phyloP scores from a whole-genome alignment of 1,140 invertebrate genomes.

The Thaumetopoea pityocampa region DNA sequence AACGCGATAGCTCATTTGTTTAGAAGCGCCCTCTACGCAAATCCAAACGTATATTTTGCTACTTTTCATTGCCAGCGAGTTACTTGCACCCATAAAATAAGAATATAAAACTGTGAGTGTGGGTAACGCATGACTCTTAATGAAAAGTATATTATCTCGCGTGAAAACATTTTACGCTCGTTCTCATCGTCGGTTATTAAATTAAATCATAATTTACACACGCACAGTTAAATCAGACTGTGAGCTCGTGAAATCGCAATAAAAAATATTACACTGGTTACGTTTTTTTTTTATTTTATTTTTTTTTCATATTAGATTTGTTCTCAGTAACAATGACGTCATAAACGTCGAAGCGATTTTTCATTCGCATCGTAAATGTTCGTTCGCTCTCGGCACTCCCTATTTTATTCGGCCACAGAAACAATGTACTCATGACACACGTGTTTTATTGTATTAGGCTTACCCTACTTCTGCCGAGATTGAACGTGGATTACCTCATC shows the following conservation, averaged over 20 bases:
- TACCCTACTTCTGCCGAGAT: conserved; percentile 1
- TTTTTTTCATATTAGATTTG: conserved; percentile 52
- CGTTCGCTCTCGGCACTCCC: conserved; percentile 31
- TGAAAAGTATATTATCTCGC: conserved; percentile 65
- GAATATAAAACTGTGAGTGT: conserved; percentile 53
- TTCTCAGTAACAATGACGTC: conserved; percentile 57
- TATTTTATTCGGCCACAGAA: conserved; percentile 40
- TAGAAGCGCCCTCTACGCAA: conserved; percentile 14
- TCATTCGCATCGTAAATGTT: conserved; percentile 55
- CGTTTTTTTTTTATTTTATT: conserved; percentile 45
- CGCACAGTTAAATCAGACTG: conserved; percentile 61
- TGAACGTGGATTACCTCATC: conserved; percentile 2
- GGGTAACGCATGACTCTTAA: conserved; percentile 57
- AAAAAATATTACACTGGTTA: conserved; percentile 60
- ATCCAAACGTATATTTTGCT: conserved; percentile 20
- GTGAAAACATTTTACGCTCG: conserved; percentile 67
- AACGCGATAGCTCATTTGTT: too few species aligned
- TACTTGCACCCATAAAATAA: conserved; percentile 41
- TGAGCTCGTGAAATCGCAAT: conserved; percentile 62
- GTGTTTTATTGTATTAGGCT: conserved; percentile 13
- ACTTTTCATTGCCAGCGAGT: conserved; percentile 31
- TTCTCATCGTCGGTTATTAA: conserved; percentile 63
- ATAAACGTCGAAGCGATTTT: conserved; percentile 64
- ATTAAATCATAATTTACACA: conserved; percentile 73
- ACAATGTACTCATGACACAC: conserved; percentile 33